Base-by-base conservation (phyloP, 1,140 invertebrate species). In the Pseudomyrmex cubaensis region DNA sequence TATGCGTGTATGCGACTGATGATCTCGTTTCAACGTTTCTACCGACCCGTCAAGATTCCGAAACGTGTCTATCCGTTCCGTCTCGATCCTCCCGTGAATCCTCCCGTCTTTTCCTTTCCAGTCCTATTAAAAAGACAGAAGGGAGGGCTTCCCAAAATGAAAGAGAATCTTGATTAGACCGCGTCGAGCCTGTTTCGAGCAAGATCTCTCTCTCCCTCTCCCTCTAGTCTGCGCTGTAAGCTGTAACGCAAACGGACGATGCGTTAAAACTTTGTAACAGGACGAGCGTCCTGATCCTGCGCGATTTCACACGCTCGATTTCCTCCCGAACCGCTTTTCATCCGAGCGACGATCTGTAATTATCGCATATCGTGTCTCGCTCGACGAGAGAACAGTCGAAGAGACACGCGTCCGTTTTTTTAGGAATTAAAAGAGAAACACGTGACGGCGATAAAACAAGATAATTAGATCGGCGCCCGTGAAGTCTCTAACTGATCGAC, bases 141-240 rank as follows among this genome's bases (percentile, higher is more conserved):
- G 56, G 12, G 64, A 61, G 9, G 12, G 57, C 22, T 50, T 35
- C 52, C 46, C 48, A 57, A 64, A 20, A 59, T 15, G 62, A 20
- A 54, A 1, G 25, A 74, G 87, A 86, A 88, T 86, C 72, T 89
- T 89, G 86, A 89, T 89, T 88, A 86, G 87, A 82, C 35, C 35
- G 67, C 70, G 69, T 80, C 70, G 52, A 62, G 48, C 35, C 67
- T 46, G 66, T 73, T 62, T 25, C 64, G 70, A 54, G 5, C 9
- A n/a, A 20, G 46, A 8, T 35, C 35, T 35, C 4, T 35, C 3
- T 25, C 2, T 25, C 25, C 1, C 1, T 25, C 5, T 35, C 35
- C 5, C 35, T 35, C 2, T 35, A 35, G 35, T 2, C 3, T 2
- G 2, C 25, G 25, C 12, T 17, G 10, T 46, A 15, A 67, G 15